phyloP scores from a whole-genome alignment of 1,140 invertebrate species.

The Ectropis grisescens region DNA sequence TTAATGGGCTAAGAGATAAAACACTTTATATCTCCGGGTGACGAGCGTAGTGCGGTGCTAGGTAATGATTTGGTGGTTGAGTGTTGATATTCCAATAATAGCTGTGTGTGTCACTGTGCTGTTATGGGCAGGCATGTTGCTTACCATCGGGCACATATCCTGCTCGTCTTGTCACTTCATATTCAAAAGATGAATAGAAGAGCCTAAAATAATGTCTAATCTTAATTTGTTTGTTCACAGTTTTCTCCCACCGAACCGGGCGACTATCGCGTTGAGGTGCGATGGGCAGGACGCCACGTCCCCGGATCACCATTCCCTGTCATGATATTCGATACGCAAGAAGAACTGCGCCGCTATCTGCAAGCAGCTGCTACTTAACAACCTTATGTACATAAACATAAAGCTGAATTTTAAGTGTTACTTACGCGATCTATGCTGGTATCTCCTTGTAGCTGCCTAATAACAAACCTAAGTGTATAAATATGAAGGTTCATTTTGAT shows the following conservation, averaged over 20 bases:
- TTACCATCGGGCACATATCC: no score
- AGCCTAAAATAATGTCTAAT: no score
- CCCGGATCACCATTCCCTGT: conserved; percentile 98
- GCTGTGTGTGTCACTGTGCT: no score
- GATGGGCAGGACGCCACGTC: conserved; percentile 98
- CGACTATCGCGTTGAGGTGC: conserved; percentile 97
- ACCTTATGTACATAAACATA: neutral
- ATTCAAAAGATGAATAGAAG: no score
- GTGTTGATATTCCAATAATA: no score
- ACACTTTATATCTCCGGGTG: no score
- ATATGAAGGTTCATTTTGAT: no score
- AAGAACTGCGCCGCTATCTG: conserved; percentile 84
- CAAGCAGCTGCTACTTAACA: conserved; percentile 37
- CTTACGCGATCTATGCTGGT: neutral
- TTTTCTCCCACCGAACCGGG: conserved; percentile 98
- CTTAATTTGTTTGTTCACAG: conserved; percentile 48
- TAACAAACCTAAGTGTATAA: neutral
- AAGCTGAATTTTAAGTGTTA: neutral
- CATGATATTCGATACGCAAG: conserved; percentile 98
- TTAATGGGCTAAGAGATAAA: no score
- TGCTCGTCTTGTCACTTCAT: no score
- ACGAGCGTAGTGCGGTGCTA: no score
- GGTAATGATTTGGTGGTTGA: no score
- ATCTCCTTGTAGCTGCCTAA: neutral
- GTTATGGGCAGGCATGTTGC: no score